Evolutionary conservation across 2,113 vertebrate species (phyloP), one percentile per base, ranked within the genome.

Genomic region (Eidolon helvum): DNA sequence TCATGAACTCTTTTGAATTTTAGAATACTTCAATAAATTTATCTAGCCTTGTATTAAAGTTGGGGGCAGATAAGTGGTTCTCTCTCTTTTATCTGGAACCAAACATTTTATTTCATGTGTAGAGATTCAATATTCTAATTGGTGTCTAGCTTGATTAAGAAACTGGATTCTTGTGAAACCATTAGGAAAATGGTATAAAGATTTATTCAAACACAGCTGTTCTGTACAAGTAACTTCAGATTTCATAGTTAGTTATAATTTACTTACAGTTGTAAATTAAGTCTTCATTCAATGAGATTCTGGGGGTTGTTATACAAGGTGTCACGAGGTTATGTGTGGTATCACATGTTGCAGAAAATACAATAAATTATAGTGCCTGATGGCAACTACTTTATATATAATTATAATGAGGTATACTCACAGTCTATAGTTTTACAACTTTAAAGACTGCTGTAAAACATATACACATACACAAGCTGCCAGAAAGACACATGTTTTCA

Each of bases 211-310:
- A 24, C 33, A 48, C 45, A 68, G 55, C 35, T 87, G 33, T 72
- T 90, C 77, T 94, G 94, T 82, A 86, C 24, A 95, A 94, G 72
- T 40, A 43, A 87, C 87, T 63, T 75, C 43, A 71, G 68, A 82
- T 88, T 91, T 88, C 85, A 48, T 40, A 57, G 38, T 28, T 69
- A 63, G 53, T 69, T 72, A 38, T 72, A 61, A 86, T 48, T 85
- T 59, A 86, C 35, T 83, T 97, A 35, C 43, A 69, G 19, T 59
- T 89, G 8, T 79, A 95, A 94, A 61, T 63, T 87, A 91, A 94
- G 78, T 57, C 30, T 95, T 95, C 57, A 83, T 59, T 77, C 40
- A 63, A 10, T 26, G 33, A 43, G 16, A 84, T 45, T 33, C 26
- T 3, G 91, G n/a, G 3, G 63, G 28, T 75, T 80, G 63, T 94